phyloP scores from a whole-genome alignment of 2,888 invertebrate species.

The Antitype chi region DNA sequence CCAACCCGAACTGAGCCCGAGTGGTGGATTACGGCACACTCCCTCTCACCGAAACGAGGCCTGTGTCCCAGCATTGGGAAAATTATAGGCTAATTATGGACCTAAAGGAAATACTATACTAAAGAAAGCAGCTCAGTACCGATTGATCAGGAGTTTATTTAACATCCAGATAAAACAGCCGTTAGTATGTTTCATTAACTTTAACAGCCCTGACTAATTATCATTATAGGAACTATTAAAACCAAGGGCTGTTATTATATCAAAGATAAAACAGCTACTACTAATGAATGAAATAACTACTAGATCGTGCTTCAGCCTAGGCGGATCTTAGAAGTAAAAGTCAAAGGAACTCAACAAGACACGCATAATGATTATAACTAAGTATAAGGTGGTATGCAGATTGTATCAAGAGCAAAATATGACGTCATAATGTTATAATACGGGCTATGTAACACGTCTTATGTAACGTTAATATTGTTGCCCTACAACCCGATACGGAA shows the following conservation, averaged over 20 bases:
- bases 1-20: too few relatives aligned
- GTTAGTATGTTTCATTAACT: background rate
- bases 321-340: slow-evolving; percentile 60
- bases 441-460: slow-evolving; percentile 33
- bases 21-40: too few relatives aligned
- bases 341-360: slow-evolving; percentile 29
- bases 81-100: too few relatives aligned
- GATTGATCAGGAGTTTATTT: background rate
- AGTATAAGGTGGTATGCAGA: slow-evolving; percentile 55
- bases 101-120: background rate
- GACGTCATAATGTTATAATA: slow-evolving; percentile 41
- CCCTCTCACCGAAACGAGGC: too few relatives aligned
- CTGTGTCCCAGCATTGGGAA: too few relatives aligned
- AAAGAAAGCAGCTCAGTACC: background rate
- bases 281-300: slow-evolving; percentile 14
- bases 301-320: slow-evolving; percentile 21
- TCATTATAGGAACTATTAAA: slow-evolving; percentile 17
- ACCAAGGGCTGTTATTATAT: slow-evolving; percentile 1
- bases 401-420: slow-evolving; percentile 49
- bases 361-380: slow-evolving; percentile 43
- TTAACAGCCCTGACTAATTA: slow-evolving; percentile 12
- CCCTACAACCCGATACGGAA: slow-evolving; percentile 18
- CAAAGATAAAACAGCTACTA: slow-evolving; percentile 5
- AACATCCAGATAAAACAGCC: background rate
- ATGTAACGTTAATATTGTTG: slow-evolving; percentile 34